Evolutionary conservation across 2,113 vertebrate genomes (phyloP).

Genomic region (Eleginops maclovinus): DNA sequence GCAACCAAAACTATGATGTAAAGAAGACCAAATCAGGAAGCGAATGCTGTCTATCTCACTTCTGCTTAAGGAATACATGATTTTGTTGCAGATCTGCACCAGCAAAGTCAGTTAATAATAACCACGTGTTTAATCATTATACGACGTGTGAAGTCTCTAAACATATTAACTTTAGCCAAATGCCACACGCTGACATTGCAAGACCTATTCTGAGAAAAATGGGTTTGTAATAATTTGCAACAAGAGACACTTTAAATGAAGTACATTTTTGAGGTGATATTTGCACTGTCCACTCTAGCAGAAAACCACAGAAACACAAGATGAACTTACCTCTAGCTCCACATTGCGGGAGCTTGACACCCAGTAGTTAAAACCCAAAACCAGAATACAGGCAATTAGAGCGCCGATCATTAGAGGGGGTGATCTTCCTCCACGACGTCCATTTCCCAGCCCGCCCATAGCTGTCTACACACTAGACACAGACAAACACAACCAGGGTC

Average conservation of each 20-base stretch:
- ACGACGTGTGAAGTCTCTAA: not conserved
- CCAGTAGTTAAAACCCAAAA: conserved; percentile 97
- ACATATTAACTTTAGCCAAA: not conserved
- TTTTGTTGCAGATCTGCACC: not conserved
- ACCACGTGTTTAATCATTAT: not conserved
- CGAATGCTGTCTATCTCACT: not conserved
- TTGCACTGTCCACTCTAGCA: not conserved
- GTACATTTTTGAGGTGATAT: not conserved
- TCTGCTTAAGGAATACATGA: not conserved
- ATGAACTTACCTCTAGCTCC: conserved; percentile 89
- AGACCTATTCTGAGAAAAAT: not conserved
- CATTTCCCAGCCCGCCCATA: conserved; percentile 90
- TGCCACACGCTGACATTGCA: not conserved
- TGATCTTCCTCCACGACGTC: conserved; percentile 90
- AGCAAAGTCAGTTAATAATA: not conserved
- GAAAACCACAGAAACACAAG: not conserved
- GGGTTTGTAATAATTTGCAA: not conserved
- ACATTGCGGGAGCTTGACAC: conserved; percentile 90
- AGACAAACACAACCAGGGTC: conserved; percentile 19
- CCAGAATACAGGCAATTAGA: conserved; percentile 88
- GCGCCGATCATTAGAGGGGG: conserved; percentile 90
- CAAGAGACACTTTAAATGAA: not conserved
- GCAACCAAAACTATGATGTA: not conserved
- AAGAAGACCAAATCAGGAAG: not conserved
- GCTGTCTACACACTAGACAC: conserved; percentile 42